These are phyloP conservation scores for Pangasius mekongensis DNA, from an alignment of 2,797 vertebrate genomes.

Conservation along the genomic window DNA sequence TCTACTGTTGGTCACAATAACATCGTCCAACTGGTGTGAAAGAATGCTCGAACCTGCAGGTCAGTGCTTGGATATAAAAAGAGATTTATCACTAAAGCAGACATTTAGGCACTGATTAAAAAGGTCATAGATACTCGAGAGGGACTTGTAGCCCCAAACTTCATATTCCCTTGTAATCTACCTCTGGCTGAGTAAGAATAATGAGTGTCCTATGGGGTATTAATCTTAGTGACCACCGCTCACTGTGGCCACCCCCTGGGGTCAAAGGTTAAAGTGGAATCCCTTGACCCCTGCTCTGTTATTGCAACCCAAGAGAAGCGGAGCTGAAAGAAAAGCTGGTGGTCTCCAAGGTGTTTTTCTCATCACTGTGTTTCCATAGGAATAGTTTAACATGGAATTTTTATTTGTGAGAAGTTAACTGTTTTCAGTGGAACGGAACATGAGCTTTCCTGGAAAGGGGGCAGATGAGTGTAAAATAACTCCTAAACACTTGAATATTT, in stretches of 20 bases:
- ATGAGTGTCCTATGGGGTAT: constrained; percentile 74
- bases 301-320: constrained; percentile 71
- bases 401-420: constrained; percentile 23
- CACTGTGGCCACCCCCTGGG: constrained; percentile 70
- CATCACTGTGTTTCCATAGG: constrained; percentile 45
- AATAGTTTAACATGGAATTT: constrained; percentile 35
- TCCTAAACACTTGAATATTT: neutral
- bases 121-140: constrained; percentile 42
- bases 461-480: neutral
- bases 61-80: constrained; percentile 1
- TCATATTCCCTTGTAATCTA: constrained; percentile 68
- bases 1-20: neutral
- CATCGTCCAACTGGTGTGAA: neutral
- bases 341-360: constrained; percentile 59
- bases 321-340: constrained; percentile 69
- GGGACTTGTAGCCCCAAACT: constrained; percentile 42
- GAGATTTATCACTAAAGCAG: constrained; percentile 26
- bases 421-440: neutral
- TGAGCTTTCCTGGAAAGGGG: neutral
- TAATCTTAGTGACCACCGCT: constrained; percentile 79
- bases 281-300: constrained; percentile 80
- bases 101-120: constrained; percentile 41
- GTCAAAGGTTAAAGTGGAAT: constrained; percentile 80
- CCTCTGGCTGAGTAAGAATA: constrained; percentile 71
- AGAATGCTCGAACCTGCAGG: constrained; percentile 17